Conservation (phyloP, 2,113 vertebrate species). For the Synchiropus splendidus region DNA sequence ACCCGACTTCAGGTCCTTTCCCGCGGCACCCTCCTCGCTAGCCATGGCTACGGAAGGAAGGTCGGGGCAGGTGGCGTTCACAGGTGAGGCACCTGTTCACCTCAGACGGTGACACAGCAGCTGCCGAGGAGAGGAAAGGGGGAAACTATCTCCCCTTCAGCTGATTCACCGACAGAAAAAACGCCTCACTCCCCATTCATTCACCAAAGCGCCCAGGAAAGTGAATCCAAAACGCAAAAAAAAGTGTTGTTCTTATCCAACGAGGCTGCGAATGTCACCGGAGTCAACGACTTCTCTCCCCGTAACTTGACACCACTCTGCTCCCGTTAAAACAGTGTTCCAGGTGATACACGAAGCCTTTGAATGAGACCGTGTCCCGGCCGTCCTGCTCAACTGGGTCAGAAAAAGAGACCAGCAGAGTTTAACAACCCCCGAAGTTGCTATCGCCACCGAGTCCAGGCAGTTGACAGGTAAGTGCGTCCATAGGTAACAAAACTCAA, state of each 20-base stretch:
- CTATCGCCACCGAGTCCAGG: slow-evolving; percentile 39
- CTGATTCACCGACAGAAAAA: slow-evolving; percentile 24
- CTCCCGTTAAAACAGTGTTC: slow-evolving; percentile 26
- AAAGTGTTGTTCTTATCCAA: slow-evolving; percentile 2
- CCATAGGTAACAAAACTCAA: slow-evolving; percentile 3
- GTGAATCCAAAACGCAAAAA: not conserved
- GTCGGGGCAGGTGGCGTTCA: slow-evolving; percentile 50
- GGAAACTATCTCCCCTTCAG: slow-evolving; percentile 24
- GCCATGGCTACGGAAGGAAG: slow-evolving; percentile 52
- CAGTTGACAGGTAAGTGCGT: slow-evolving; percentile 54
- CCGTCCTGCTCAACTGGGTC: slow-evolving; percentile 5
- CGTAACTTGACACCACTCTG: slow-evolving; percentile 60
- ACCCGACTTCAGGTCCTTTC: slow-evolving; percentile 35
- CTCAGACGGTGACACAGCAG: slow-evolving; percentile 28
- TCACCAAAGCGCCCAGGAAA: slow-evolving; percentile 20
- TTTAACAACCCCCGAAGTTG: slow-evolving; percentile 50
- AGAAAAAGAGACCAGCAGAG: slow-evolving; percentile 21
- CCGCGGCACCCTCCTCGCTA: slow-evolving; percentile 47
- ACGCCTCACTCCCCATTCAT: slow-evolving; percentile 53
- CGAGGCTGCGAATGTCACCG: slow-evolving; percentile 18
- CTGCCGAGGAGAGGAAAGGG: slow-evolving; percentile 11
- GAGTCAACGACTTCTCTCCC: slow-evolving; percentile 26
- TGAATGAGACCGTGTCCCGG: not conserved
- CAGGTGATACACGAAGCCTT: not conserved
- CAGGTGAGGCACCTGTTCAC: slow-evolving; percentile 73